Conservation (phyloP, 1,140 invertebrate genomes). For the Drosophila ercepeae region DNA sequence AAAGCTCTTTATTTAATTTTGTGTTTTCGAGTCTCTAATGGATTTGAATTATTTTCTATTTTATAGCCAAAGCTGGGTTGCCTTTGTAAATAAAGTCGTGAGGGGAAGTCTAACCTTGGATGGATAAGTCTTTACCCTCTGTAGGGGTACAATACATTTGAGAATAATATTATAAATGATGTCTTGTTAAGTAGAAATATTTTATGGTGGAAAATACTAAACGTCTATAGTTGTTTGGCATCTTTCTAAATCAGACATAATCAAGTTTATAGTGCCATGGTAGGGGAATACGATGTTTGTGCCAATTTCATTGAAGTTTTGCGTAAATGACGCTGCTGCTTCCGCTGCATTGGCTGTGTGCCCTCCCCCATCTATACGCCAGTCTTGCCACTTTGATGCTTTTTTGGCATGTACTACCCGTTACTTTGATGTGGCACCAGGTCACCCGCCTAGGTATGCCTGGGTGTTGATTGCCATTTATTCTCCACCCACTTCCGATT, state of each 20-base stretch:
- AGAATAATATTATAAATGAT: too few species aligned
- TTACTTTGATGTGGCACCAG: conserved; percentile 59
- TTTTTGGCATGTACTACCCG: conserved; percentile 51
- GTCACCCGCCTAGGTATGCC: conserved; percentile 31
- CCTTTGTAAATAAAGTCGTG: background rate
- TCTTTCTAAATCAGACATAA: conserved; percentile 11
- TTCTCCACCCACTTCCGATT: background rate
- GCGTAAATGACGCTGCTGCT: conserved; percentile 41
- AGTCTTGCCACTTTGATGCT: conserved; percentile 30
- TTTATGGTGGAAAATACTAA: conserved; percentile 6
- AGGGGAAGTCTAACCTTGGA: too few species aligned
- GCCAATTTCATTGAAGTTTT: conserved; percentile 56
- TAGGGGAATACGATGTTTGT: conserved; percentile 46
- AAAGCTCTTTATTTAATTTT: background rate
- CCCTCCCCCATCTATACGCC: background rate
- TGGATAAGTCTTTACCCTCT: too few species aligned
- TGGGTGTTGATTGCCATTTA: conserved; percentile 6
- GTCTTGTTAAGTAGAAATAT: background rate
- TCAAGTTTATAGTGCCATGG: conserved; percentile 20
- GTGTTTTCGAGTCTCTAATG: background rate
- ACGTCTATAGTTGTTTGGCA: conserved; percentile 24
- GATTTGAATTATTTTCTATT: background rate
- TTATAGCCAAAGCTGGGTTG: background rate
- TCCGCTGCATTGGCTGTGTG: background rate
- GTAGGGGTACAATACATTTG: too few species aligned